Base-by-base conservation (phyloP, 1,140 invertebrate genomes). In the Pseudomyrmex dendroicus region DNA sequence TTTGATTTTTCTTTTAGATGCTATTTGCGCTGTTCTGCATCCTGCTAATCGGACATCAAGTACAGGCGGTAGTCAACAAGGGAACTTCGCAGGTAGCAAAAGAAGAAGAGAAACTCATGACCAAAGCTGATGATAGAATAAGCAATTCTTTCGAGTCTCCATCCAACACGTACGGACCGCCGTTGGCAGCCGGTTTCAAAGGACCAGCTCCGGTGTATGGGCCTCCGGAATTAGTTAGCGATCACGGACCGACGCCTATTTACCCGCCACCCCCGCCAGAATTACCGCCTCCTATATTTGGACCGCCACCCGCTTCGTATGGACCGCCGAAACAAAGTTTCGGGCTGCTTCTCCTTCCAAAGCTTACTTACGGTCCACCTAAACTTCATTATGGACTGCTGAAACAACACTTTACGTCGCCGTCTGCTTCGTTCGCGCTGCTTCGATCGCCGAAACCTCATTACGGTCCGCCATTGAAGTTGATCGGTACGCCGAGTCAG, bases 401-500 rank as follows among this genome's bases (percentile, higher is more conserved):
- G 0, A 95, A 95, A 78, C 93, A 92, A 44, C 86, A 93, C 2
- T 95, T 95, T 74, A 95, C 94, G 4, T 93, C 94, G n/a, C 92
- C 94, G 2, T 91, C 92, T 8, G 13, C 54, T n/a, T 73, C 76
- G 20, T 84, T 88, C 54, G n/a, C 8, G 87, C 92, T 90, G 48
- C 91, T 90, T 12, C 87, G 88, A 86, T 89, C 87, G 15, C 90
- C 90, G 56, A 92, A 93, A 80, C 87, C 87, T 56, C 91, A 92
- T 25, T 95, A 95, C 82, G 95, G 95, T 64, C 93, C 93, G 1
- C 95, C 95, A 2, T 91, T 94, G 82, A 94, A 86, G 85, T 91
- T 90, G 56, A 87, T 63, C 76, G 90, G 83, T 85, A 89, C 85
- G 59, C 89, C 89, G 13, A 89, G 91, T 57, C 85, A 93, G 50